Percentiles rank a stretch among this genome's conserved stretches.
Conservation (phyloP, 2,113 vertebrate genomes). For the Misgurnus mizolepis region DNA sequence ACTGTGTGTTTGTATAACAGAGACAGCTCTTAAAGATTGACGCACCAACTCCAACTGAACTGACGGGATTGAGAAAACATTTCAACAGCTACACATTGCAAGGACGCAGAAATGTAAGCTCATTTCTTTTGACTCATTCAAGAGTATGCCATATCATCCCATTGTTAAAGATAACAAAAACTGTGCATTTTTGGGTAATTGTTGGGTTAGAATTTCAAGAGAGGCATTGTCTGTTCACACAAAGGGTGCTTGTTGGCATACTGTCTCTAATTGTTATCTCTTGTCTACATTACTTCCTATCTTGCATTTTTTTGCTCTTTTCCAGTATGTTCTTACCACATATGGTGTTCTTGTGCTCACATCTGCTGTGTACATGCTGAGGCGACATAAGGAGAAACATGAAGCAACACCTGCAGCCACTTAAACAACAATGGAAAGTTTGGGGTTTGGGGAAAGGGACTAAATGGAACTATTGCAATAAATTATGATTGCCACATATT, state of each 20-base stretch:
- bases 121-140: not conserved
- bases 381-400: slow-evolving; percentile 51
- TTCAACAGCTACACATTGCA: slow-evolving; percentile 69
- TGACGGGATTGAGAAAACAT: slow-evolving; percentile 69
- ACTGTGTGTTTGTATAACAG: slow-evolving; percentile 50
- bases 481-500: not conserved
- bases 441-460: not conserved
- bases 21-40: slow-evolving; percentile 66
- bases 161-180: not conserved
- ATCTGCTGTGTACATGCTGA: slow-evolving; percentile 56
- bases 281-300: not conserved
- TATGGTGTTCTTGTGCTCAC: slow-evolving; percentile 56
- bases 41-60: slow-evolving; percentile 49
- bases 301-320: slow-evolving; percentile 14
- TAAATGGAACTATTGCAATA: not conserved
- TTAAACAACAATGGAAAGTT: slow-evolving; percentile 36
- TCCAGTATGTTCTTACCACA: slow-evolving; percentile 67
- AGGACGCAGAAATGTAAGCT: slow-evolving; percentile 65
- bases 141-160: not conserved
- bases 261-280: not conserved
- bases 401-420: slow-evolving; percentile 15
- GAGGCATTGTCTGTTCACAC: no score
- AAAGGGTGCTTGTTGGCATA: not conserved
- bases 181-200: no score
- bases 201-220: not conserved